Base-by-base conservation (phyloP, 2,797 vertebrate species). In the Prionace glauca region DNA sequence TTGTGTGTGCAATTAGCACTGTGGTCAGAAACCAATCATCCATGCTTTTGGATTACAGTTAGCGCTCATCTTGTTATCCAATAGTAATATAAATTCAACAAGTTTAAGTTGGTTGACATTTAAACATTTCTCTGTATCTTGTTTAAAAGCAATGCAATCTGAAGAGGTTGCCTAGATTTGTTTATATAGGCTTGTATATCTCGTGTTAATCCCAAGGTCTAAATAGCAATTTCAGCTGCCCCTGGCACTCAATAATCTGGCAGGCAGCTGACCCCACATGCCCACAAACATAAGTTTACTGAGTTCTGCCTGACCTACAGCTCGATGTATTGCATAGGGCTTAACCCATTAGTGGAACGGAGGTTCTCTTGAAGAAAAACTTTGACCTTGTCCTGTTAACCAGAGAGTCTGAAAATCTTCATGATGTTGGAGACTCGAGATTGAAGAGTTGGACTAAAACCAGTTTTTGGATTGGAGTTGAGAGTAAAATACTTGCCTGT, bases 171-270 rank as follows among this genome's bases (percentile, higher is more conserved):
- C 56, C 24, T 90, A 62, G 56, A 62, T 12, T 22, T 88, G 24
- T 60, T 88, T 88, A 60, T 60, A 56, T 32, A 60, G 5, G 4
- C 56, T 32, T 90, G 32, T 32, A 32, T 50, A 88, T 26, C 45
- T 2, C 41, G 45, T 26, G 41, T 87, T 87, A 88, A 88, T 60
- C 45, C 86, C 87, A 24, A 16, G 87, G 50, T 62, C 62, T 90
- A n/a, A 90, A 90, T 90, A 90, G 87, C 56, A 90, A 90, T 60
- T 62, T 90, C 87, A 90, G 26, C 29, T 90, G 87, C 56, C 62
- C 14, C 1, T 90, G 50, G 29, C 50, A 88, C 26, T 62, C 56
- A 1, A 2, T 62, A 26, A 90, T 88, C 86, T 88, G 86, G 45
- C 56, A 62, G 87, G 12, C 87, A 26, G 41, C 41, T 22, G 10